Base-by-base conservation (phyloP, 2,888 invertebrate genomes). In the Acanthococcus lagerstroemiae region DNA sequence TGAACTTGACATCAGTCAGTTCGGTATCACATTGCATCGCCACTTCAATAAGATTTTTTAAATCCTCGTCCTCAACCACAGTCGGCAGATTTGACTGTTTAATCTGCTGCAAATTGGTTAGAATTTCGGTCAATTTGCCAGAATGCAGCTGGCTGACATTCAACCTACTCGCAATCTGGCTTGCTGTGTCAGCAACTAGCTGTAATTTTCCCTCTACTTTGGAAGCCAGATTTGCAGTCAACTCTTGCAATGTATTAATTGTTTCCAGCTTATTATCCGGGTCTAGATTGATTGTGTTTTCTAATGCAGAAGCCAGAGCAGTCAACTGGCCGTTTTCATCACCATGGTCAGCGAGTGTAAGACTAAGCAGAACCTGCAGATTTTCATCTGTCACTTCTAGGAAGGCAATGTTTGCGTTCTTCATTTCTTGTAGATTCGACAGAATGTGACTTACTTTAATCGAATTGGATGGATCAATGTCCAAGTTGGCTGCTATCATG, bases 91-190 rank as follows among this genome's bases (percentile, higher is more conserved):
- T 24, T 22, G 52, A 5, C 22, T 52, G 21, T 52, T 22, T 52
- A 2, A 52, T 52, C 22, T 52, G 22, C 15, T 52, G 52, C 24
- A 52, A 52, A 52, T 52, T 52, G 4, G 77, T 75, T 2, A 78
- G 73, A 1, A 78, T 74, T 66, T 77, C 77, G 3, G 77, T 78
- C 74, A 78, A 74, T 70, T 77, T 77, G 0, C 78, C 74, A 0
- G 78, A 76, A 0, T 75, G 72, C 24, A 72, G 15, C 9, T 21
- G 52, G 15, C 9, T 22, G 5, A 52, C 15, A 24, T 52, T 24
- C 24, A 52, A 22, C 15, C 24, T 15, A 24, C 22, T 24, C 1
- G 52, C 52, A 7, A 52, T 22, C 15, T 21, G 21, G 1, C 15
- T 24, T 22, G 52, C 52, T 21, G 19, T 52, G 15, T 52, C 52